Evolutionary conservation across 2,888 invertebrate genomes (phyloP), one percentile per base, ranked within the genome.

Genomic region (Dendrolimus pini): DNA sequence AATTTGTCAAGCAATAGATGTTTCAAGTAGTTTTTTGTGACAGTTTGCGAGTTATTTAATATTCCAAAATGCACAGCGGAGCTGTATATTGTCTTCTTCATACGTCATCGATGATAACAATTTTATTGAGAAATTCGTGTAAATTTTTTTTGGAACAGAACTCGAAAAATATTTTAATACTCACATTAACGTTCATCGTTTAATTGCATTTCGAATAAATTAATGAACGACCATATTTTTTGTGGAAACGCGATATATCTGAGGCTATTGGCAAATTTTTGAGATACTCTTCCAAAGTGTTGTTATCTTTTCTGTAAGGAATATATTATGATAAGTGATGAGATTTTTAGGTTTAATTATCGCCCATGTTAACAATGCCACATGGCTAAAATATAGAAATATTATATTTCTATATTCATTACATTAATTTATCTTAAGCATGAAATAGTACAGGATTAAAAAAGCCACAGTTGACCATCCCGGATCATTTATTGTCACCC

Each of bases 141-240:
- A n/a, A n/a, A 6, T 30, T 30, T 54, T 30, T 59, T 56, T 54
- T 41, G 41, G 55, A 65, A 65, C 57, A 13, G 56, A 66, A 61
- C 68, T 71, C 68, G 69, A 72, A 66, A 62, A 58, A 60, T 61
- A 54, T 60, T 65, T 30, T 6, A 72, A 72, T 74, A 75, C 73
- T 75, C 72, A 70, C 30, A 6, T 6, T 30, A 55, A 59, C 61
- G 60, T 58, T 65, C 52, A 62, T 55, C 57, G 30, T 30, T 30
- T 30, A 30, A 52, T 56, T 65, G 71, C 68, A 69, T 73, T 71
- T 73, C 64, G 65, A 64, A 60, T 47, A 9, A 47, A 47, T 12
- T 47, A 59, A 62, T 61, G 62, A 64, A 56, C 41, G 55, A 59
- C 54, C 56, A 30, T 58, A 58, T 57, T 60, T 59, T 10, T 47